Evolutionary conservation across 2,888 invertebrate species (phyloP).

Genomic region (Athalia cordata): DNA sequence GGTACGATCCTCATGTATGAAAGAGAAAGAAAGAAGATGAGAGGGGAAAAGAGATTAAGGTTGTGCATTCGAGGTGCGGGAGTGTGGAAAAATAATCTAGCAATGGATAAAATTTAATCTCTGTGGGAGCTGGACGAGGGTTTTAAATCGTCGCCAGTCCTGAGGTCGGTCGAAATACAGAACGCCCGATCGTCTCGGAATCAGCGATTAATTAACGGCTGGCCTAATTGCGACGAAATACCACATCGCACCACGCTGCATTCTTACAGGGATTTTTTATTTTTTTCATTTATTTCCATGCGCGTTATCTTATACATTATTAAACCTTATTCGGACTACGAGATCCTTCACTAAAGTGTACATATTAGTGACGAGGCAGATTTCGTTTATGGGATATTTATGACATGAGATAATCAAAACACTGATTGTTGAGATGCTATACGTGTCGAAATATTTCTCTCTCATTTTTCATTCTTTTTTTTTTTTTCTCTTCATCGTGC

Average conservation of each 20-base stretch:
- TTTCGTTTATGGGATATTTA: constrained; percentile 40
- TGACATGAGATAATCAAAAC: constrained; percentile 37
- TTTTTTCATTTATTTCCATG: neutral
- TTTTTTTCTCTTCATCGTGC: too few species aligned
- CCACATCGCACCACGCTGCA: constrained; percentile 10
- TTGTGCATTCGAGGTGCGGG: constrained; percentile 20
- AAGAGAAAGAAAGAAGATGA: constrained; percentile 35
- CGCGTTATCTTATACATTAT: neutral
- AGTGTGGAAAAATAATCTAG: constrained; percentile 34
- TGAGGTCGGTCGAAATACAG: constrained; percentile 49
- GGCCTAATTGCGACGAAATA: constrained; percentile 41
- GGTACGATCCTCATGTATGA: constrained; percentile 39
- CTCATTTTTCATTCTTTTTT: too few species aligned
- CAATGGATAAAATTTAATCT: constrained; percentile 10
- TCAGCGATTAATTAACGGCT: constrained; percentile 36
- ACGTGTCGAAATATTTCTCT: constrained; percentile 30
- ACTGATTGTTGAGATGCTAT: constrained; percentile 17
- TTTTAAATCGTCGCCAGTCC: constrained; percentile 49
- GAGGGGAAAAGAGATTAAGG: constrained; percentile 27
- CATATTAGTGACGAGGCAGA: constrained; percentile 21
- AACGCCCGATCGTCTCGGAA: neutral
- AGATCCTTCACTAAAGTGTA: too few species aligned
- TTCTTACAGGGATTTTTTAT: constrained; percentile 9
- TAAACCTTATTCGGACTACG: too few species aligned
- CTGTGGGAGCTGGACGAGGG: neutral